Conservation (phyloP, 2,113 vertebrate species). For the Bos indicus region DNA sequence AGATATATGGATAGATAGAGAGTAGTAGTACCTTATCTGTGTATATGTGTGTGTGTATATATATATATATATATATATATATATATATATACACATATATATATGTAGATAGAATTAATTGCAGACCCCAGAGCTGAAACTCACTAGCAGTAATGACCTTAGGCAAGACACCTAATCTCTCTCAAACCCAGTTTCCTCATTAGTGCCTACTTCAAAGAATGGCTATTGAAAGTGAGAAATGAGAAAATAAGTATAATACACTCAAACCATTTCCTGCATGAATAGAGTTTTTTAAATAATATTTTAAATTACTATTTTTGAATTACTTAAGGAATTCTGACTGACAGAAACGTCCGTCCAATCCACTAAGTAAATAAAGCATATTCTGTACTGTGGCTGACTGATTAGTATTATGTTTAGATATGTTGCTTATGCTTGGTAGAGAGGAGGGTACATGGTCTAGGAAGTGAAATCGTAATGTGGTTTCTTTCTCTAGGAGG, state of each 20-base stretch:
- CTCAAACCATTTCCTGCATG: neutral
- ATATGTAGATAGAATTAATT: neutral
- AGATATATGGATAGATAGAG: neutral
- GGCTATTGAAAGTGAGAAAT: neutral
- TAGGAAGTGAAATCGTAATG: neutral
- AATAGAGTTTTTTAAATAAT: neutral
- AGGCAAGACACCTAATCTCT: neutral
- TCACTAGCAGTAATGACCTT: neutral
- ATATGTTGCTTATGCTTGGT: neutral
- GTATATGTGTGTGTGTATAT: neutral
- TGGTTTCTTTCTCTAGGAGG: neutral
- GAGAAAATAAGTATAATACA: neutral
- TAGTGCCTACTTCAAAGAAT: neutral
- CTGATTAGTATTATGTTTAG: neutral
- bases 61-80: too few relatives aligned
- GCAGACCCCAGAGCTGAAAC: neutral
- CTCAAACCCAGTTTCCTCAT: neutral
- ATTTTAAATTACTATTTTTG: neutral
- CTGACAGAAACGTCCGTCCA: neutral
- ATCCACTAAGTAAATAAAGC: neutral
- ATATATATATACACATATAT: too few relatives aligned
- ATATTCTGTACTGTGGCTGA: neutral
- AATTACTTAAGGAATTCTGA: neutral
- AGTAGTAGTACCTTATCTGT: neutral
- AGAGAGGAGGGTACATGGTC: neutral